Evolutionary conservation across 1,140 invertebrate genomes (phyloP).

Genomic region (Lepidurus packardi): DNA sequence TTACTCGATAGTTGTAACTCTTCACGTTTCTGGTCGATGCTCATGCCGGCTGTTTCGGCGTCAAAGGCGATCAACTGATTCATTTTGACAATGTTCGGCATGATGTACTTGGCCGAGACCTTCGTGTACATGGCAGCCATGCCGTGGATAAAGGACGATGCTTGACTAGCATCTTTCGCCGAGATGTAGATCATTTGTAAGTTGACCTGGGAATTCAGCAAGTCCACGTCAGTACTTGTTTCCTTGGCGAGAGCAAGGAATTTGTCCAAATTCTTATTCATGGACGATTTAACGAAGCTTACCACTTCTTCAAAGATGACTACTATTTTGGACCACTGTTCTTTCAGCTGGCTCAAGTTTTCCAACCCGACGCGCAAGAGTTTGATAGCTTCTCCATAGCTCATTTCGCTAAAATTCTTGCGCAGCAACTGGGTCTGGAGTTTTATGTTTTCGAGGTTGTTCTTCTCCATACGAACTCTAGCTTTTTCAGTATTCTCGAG

Average conservation of each 20-base stretch:
- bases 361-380: not conserved
- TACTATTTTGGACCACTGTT: not conserved
- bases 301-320: not conserved
- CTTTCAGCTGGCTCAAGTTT: not conserved
- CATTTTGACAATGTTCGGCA: not conserved
- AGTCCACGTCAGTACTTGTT: not conserved
- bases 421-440: not conserved
- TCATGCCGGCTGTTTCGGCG: not conserved
- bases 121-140: not conserved
- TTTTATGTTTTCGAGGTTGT: not conserved
- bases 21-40: not conserved
- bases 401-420: constrained; percentile 6
- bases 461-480: not conserved
- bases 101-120: constrained; percentile 23
- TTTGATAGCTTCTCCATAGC: not conserved
- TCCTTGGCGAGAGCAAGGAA: not conserved
- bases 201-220: not conserved
- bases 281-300: not conserved
- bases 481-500: constrained; percentile 23
- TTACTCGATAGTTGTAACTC: not conserved
- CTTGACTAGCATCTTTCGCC: not conserved
- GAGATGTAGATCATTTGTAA: not conserved
- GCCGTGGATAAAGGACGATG: not conserved
- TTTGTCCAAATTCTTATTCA: not conserved
- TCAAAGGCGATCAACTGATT: not conserved